These are phyloP conservation scores for Calidris pugnax DNA, from an alignment of 2,113 vertebrate genomes.

Conservation along the genomic window DNA sequence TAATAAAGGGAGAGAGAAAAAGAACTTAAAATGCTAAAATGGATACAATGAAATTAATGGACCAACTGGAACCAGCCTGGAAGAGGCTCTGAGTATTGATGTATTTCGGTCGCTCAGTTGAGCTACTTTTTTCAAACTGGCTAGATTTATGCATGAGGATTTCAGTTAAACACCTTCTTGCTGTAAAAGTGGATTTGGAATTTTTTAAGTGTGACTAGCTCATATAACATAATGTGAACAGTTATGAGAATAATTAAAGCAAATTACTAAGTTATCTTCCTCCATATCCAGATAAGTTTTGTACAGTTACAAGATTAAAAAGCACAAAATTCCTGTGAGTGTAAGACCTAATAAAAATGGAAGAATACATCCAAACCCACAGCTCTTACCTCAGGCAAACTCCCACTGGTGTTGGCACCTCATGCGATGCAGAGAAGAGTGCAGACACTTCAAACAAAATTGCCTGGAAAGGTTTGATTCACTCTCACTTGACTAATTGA, in stretches of 20 bases:
- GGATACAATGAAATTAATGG: neutral
- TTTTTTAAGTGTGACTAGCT: neutral
- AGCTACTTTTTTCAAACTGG: neutral
- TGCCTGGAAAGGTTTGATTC: slow-evolving; percentile 66
- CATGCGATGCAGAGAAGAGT: slow-evolving; percentile 49
- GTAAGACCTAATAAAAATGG: slow-evolving; percentile 67
- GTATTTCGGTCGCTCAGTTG: neutral
- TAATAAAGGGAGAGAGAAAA: neutral
- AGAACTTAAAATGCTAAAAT: neutral
- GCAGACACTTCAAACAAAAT: slow-evolving; percentile 65
- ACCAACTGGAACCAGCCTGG: neutral
- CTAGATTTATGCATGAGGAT: neutral
- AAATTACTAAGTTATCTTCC: slow-evolving; percentile 37
- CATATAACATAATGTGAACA: neutral
- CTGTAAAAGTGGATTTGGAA: neutral
- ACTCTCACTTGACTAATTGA: slow-evolving; percentile 60
- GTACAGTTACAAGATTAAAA: slow-evolving; percentile 59
- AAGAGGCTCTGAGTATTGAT: neutral
- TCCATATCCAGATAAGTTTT: slow-evolving; percentile 16
- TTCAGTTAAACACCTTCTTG: neutral
- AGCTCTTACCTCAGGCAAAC: slow-evolving; percentile 65
- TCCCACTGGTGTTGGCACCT: slow-evolving; percentile 68
- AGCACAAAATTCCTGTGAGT: slow-evolving; percentile 58
- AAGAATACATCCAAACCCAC: slow-evolving; percentile 66
- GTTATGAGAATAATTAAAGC: slow-evolving; percentile 38